Evolutionary conservation across 2,113 vertebrate species (phyloP).

Genomic region (Zosterops pallidus): DNA sequence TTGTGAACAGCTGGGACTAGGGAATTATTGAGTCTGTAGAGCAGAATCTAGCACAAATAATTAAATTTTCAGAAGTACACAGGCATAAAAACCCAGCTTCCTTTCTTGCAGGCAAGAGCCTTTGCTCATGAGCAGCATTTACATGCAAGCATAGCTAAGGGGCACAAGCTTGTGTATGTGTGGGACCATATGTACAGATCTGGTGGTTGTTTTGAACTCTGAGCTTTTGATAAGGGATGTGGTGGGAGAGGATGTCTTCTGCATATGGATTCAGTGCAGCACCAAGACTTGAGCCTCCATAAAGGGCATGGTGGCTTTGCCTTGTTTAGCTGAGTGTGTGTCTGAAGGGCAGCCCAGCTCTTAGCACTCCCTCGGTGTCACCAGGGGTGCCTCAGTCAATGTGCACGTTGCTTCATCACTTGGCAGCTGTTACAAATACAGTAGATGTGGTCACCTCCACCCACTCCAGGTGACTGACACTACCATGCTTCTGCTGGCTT

Average conservation of each 20-base stretch:
- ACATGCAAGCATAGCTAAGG: neutral
- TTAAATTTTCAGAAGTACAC: neutral
- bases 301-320: neutral
- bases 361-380: neutral
- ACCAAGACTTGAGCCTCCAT: neutral
- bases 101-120: neutral
- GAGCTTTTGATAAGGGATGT: neutral
- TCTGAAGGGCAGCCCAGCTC: neutral
- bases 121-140: neutral
- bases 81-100: neutral
- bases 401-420: neutral
- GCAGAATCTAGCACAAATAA: neutral
- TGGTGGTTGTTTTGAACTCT: neutral
- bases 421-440: neutral
- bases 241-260: neutral
- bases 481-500: conserved; percentile 39
- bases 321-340: neutral
- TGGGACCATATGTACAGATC: neutral
- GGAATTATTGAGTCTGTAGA: neutral
- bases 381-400: neutral
- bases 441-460: conserved; percentile 39
- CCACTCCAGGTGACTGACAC: conserved; percentile 9
- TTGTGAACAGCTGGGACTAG: neutral
- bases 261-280: neutral
- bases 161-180: accelerated